Evolutionary conservation across 64 coral and sea anemone genomes (phyloP), one percentile per base, ranked within the genome.

Genomic region (Stylophora pistillata): DNA sequence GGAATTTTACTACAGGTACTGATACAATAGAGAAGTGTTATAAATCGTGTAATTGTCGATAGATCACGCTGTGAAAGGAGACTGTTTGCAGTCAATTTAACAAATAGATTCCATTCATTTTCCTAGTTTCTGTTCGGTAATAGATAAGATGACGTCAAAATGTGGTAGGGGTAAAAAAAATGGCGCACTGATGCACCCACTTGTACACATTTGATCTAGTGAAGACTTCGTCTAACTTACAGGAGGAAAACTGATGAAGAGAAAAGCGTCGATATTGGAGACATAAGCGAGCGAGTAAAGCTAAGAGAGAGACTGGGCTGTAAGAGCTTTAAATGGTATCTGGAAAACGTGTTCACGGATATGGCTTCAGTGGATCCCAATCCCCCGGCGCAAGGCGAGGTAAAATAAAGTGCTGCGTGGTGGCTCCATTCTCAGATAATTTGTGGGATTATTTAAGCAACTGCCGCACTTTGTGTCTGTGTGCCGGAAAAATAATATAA

Each of bases 171-270:
- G 7, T 47, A 47, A 0, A 7, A 47, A 47, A 47, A 47, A 7
- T 47, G 37, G 37, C 37, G 7, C 37, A 0, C 37, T 47, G 7
- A 47, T 7, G 0, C 37, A n/a, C n/a, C n/a, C n/a, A n/a, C n/a
- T n/a, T n/a, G n/a, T n/a, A n/a, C n/a, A 47, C 7, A 47, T 47
- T 47, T 47, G 37, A 47, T 47, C 37, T 47, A 47, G 3, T 47
- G 0, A 47, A 0, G 37, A 47, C 37, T 7, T 47, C 37, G 37
- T 47, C 3, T 7, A 47, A 47, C 17, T 85, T 91, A 71, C 25
- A 96, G 94, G 72, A 96, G 92, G 65, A 96, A 96, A 75, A 86
- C 90, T 70, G 87, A 90, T 20, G 94, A 96, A 68, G 94, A 93
- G 27, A 88, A 59, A 25, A 90, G 89, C 9, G 59, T 96, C 29